Conservation (phyloP, 1,140 invertebrate genomes). For the Nilaparvata lugens region DNA sequence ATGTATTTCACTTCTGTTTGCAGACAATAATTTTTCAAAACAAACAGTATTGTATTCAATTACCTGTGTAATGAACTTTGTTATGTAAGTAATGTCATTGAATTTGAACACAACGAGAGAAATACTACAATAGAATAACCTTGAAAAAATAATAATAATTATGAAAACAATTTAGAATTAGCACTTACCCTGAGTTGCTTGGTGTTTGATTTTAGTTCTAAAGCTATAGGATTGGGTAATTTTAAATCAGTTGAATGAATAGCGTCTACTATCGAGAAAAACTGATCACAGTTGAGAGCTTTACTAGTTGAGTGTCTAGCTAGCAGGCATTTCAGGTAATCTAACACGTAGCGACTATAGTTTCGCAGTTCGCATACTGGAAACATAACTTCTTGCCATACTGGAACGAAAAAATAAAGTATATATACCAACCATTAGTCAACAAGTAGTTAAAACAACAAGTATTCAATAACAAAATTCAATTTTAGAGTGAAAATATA, state of each 20-base stretch:
- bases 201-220: conserved; percentile 33
- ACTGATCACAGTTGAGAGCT: conserved; percentile 36
- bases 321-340: conserved; percentile 57
- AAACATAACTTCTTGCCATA: conserved; percentile 73
- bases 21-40: too few species aligned
- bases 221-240: conserved; percentile 25
- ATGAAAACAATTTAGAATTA: too few species aligned
- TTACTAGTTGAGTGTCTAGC: conserved; percentile 32
- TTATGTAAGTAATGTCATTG: too few species aligned
- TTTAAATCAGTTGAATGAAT: conserved; percentile 35
- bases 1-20: too few species aligned
- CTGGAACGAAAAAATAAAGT: conserved; percentile 33
- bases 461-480: too few species aligned
- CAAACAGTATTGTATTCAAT: conserved; percentile 21
- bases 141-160: background rate
- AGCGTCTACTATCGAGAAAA: conserved; percentile 37
- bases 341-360: conserved; percentile 57
- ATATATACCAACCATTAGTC: too few species aligned
- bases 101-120: conserved; percentile 13
- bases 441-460: too few species aligned
- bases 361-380: conserved; percentile 61
- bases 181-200: conserved; percentile 37
- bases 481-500: too few species aligned
- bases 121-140: conserved; percentile 9
- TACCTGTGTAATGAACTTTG: conserved; percentile 28